Base-by-base conservation (phyloP, 2,113 vertebrate genomes). In the Toxostoma redivivum region DNA sequence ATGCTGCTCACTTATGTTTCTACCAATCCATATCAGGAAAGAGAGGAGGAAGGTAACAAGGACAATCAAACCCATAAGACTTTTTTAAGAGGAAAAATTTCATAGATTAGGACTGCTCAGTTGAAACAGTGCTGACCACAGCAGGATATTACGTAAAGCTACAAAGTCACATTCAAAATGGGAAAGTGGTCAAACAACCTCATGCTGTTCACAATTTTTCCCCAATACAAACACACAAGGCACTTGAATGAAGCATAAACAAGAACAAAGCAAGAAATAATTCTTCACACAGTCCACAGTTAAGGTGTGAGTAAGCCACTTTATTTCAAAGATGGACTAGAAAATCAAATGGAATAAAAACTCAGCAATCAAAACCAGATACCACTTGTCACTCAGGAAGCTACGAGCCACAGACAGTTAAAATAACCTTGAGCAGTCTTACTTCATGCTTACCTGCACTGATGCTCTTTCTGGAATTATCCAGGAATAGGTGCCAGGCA, bases 391-490 rank as follows among this genome's bases (percentile, higher is more conserved):
- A 71, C 17, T 86, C n/a, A 16, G 12, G 19, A 72, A 64, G 10
- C 11, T 48, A 45, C 1, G 7, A 22, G 8, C 7, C 51, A 79
- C 18, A 42, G 57, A 62, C 3, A 5, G 7, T 48, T n/a, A 8
- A 22, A 51, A 14, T 19, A 30, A 2, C 22, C 14, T 17, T 1
- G 2, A 88, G 10, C 12, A 74, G 11, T 27, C 30, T 38, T 76
- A 64, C 5, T 50, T 35, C 3, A 1, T 23, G 5, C 50, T 88
- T 57, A 81, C 9, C 17, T 69, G 10, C 21, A 23, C 4, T 19
- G 14, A 60, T 17, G 7, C 6, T 24, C 23, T 30, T 50, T 12
- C 62, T 62, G 1, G 8, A 6, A 35, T 3, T 0, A 0, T n/a
- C 38, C 42, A 88, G 20, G 54, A 74, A 11, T 10, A 61, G 5